Conservation (phyloP, 2,888 invertebrate genomes). For the Drosophila antonietae region DNA sequence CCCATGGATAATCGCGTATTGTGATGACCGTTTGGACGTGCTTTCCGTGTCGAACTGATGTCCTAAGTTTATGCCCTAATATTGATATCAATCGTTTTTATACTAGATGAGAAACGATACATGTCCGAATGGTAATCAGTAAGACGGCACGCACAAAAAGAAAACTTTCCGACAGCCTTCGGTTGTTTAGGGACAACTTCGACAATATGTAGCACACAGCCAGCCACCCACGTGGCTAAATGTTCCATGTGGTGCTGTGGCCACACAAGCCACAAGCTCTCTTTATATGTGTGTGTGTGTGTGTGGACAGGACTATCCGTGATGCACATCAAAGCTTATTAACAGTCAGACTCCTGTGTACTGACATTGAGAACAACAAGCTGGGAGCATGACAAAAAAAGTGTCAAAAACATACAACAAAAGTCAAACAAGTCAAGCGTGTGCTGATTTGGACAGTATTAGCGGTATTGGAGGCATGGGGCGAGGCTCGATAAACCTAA, state of each 20-base stretch:
- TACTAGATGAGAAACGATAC: constrained; percentile 46
- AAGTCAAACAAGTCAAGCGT: constrained; percentile 71
- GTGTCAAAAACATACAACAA: constrained; percentile 67
- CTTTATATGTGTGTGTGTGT: not conserved
- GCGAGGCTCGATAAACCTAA: constrained; percentile 43
- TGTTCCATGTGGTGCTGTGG: constrained; percentile 30
- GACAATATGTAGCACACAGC: not conserved
- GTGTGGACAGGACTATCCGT: constrained; percentile 18
- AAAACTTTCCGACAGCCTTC: constrained; percentile 37
- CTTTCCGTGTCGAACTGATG: constrained; percentile 29
- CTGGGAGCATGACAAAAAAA: constrained; percentile 37
- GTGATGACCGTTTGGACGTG: constrained; percentile 32
- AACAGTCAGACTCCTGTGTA: constrained; percentile 46
- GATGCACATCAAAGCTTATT: constrained; percentile 74
- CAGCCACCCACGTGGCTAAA: not conserved
- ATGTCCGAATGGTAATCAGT: constrained; percentile 55
- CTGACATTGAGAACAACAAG: constrained; percentile 27
- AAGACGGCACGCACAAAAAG: constrained; percentile 54
- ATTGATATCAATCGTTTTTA: constrained; percentile 79
- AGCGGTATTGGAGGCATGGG: constrained; percentile 4
- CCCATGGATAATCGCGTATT: constrained; percentile 16
- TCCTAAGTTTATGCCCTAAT: constrained; percentile 60
- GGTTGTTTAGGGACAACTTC: constrained; percentile 18
- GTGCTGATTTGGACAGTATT: constrained; percentile 61
- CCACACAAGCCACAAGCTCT: constrained; percentile 16